These are phyloP conservation scores for Thunnus albacares DNA, from an alignment of 2,797 vertebrate genomes.

Conservation along the genomic window DNA sequence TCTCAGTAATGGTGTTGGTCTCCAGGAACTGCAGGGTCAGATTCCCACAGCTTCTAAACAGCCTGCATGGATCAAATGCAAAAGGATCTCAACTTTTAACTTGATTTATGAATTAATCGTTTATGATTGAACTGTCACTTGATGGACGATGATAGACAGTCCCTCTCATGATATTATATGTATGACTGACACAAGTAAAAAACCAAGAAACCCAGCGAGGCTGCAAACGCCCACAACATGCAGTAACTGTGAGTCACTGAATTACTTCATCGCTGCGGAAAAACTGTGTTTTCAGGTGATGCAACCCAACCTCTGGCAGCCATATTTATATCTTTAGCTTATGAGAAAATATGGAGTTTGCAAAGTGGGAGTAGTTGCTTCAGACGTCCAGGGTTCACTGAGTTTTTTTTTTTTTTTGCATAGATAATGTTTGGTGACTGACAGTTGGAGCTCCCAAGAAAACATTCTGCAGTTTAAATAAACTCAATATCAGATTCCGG, in stretches of 20 bases:
- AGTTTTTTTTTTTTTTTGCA: background rate
- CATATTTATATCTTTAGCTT: background rate
- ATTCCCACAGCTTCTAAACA: background rate
- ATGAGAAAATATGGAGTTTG: background rate
- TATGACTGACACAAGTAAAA: too few relatives aligned
- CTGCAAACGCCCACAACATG: background rate
- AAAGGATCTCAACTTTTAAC: background rate
- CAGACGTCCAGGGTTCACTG: background rate
- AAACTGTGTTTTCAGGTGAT: slow-evolving; percentile 7
- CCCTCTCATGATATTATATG: background rate
- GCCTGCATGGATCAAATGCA: background rate
- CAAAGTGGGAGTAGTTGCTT: background rate
- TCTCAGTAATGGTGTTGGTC: background rate
- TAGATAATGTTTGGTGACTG: background rate
- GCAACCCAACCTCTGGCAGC: background rate
- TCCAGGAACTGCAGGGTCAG: background rate
- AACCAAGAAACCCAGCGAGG: background rate
- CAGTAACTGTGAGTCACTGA: slow-evolving; percentile 14
- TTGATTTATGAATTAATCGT: background rate
- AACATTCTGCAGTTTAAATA: background rate
- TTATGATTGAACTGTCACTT: slow-evolving; percentile 5
- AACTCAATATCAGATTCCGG: background rate
- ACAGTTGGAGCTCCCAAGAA: background rate
- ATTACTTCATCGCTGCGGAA: slow-evolving; percentile 33
- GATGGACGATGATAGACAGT: slow-evolving; percentile 8